Evolutionary conservation across 1,140 invertebrate genomes (phyloP).

Genomic region (Amyelois transitella): DNA sequence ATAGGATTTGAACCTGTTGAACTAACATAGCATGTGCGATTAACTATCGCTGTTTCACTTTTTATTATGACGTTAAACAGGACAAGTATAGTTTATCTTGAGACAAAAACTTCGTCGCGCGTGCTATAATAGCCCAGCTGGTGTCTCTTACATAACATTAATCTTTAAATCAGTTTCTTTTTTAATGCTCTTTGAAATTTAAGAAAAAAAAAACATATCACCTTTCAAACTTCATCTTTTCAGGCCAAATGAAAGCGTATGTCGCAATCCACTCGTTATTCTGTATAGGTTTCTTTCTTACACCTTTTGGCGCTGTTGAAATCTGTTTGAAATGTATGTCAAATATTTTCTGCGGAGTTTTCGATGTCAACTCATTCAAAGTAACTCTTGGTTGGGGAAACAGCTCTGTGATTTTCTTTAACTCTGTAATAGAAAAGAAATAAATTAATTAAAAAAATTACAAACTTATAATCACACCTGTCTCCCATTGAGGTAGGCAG

Average conservation of each 20-base stretch:
- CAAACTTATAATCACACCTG: too few species aligned
- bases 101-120: too few species aligned
- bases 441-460: neutral
- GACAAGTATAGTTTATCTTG: too few species aligned
- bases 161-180: too few species aligned
- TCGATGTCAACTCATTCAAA: slow-evolving; percentile 37
- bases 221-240: slow-evolving; percentile 64
- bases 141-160: too few species aligned
- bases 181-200: neutral
- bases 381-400: slow-evolving; percentile 50
- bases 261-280: slow-evolving; percentile 53
- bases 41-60: too few species aligned
- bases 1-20: too few species aligned
- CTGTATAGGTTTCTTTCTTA: slow-evolving; percentile 32
- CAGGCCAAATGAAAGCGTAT: slow-evolving; percentile 57
- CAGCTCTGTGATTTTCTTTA: slow-evolving; percentile 36
- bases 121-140: too few species aligned
- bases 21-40: too few species aligned
- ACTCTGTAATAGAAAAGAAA: slow-evolving; percentile 35
- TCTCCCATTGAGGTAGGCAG: too few species aligned
- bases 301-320: slow-evolving; percentile 33
- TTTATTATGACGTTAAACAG: too few species aligned
- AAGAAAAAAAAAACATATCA: slow-evolving; percentile 14
- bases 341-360: slow-evolving; percentile 46
- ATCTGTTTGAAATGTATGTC: slow-evolving; percentile 55